A percentile compares a stretch with the other conserved stretches of the same genome.
Conservation (phyloP, 1,140 invertebrate species). For the Elysia chlorotica region DNA sequence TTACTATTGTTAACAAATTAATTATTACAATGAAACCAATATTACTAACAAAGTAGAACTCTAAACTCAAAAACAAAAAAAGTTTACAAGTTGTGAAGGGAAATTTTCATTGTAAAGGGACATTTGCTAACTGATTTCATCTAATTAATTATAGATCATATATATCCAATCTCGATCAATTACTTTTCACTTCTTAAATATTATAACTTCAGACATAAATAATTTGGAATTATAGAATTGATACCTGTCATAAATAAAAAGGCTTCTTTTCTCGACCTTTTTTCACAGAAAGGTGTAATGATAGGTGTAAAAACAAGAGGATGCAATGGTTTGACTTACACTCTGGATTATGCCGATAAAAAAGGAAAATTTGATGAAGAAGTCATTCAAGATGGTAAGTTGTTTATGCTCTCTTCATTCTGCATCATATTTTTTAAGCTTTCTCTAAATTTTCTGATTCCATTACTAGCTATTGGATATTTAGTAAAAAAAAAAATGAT, state of each 20-base stretch:
- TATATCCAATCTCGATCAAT: background rate
- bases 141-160: too few relatives aligned
- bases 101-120: too few relatives aligned
- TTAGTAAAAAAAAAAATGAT: background rate
- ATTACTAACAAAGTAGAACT: too few relatives aligned
- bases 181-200: background rate
- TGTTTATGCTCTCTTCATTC: background rate
- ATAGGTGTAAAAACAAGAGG: slow-evolving; percentile 95
- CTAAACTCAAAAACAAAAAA: too few relatives aligned
- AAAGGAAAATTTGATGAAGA: slow-evolving; percentile 97
- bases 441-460: background rate
- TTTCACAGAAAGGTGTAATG: slow-evolving; percentile 74
- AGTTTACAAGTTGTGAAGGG: too few relatives aligned
- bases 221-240: too few relatives aligned
- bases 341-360: slow-evolving; percentile 88
- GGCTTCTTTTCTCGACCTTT: background rate
- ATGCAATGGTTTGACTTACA: slow-evolving; percentile 98
- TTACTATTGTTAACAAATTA: too few relatives aligned
- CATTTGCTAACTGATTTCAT: too few relatives aligned
- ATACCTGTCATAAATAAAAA: too few relatives aligned
- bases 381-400: slow-evolving; percentile 89
- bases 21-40: too few relatives aligned
- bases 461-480: background rate
- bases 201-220: too few relatives aligned
- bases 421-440: background rate